Percentiles rank a stretch among this genome's conserved stretches.
phyloP scores from a whole-genome alignment of 2,797 vertebrate species.

The Hylomyscus alleni region DNA sequence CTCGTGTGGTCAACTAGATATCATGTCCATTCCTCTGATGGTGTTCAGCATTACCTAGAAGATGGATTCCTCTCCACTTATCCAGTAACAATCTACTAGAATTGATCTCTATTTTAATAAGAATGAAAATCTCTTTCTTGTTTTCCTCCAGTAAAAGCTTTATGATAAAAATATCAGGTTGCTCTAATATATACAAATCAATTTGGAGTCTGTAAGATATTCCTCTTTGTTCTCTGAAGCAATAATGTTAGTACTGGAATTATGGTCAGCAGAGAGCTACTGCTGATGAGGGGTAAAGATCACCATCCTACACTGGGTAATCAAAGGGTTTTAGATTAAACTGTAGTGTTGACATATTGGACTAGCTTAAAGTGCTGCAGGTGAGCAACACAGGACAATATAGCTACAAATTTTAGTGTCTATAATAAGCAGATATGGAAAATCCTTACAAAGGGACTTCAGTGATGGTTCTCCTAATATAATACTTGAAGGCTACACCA shows the following conservation, averaged over 20 bases:
- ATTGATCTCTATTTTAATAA: constrained; percentile 8
- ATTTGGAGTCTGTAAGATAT: neutral
- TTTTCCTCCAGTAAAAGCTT: neutral
- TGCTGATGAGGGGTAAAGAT: constrained; percentile 48
- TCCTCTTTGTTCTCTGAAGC: neutral
- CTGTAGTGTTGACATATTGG: neutral
- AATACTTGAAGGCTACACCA: neutral
- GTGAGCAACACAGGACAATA: neutral
- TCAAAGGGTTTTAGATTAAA: constrained; percentile 32
- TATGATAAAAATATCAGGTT: neutral
- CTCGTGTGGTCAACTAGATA: neutral
- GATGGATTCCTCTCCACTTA: neutral
- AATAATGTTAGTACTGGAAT: constrained; percentile 16
- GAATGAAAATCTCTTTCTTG: neutral
- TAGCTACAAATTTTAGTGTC: constrained; percentile 29
- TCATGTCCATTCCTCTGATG: neutral
- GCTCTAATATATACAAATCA: neutral
- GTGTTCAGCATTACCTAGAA: neutral
- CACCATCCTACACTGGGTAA: constrained; percentile 8
- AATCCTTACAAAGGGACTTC: neutral
- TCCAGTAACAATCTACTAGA: neutral
- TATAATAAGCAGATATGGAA: constrained; percentile 1
- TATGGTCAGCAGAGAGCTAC: constrained; percentile 18
- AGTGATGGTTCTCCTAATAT: neutral
- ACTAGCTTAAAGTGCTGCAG: neutral